These are phyloP conservation scores for Abramis brama DNA, from an alignment of 2,113 vertebrate species.

Conservation along the genomic window DNA sequence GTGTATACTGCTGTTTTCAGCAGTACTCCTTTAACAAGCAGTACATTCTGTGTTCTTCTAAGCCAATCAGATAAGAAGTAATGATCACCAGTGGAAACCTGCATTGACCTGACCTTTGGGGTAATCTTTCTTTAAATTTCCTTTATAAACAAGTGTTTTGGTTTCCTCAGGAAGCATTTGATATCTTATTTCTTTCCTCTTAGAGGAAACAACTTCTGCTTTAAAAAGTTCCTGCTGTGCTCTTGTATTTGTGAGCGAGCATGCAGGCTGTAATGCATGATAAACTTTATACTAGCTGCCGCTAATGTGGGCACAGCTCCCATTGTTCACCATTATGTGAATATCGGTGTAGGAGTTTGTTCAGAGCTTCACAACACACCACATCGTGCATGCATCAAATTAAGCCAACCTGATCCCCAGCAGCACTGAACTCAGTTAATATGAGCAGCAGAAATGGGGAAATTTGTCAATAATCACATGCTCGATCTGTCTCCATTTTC, in stretches of 20 bases:
- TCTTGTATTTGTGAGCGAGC: constrained; percentile 29
- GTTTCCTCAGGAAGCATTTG: background rate
- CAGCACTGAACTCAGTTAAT: constrained; percentile 30
- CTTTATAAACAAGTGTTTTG: constrained; percentile 4
- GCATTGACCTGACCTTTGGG: constrained; percentile 37
- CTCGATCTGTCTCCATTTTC: constrained; percentile 51
- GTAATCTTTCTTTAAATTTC: constrained; percentile 1
- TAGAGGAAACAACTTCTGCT: background rate
- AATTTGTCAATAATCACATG: constrained; percentile 42
- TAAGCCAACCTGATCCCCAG: constrained; percentile 10
- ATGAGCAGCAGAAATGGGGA: constrained; percentile 25
- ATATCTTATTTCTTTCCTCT: constrained; percentile 8
- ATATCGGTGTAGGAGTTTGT: constrained; percentile 34
- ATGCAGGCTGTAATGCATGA: constrained; percentile 33
- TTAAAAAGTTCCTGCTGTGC: constrained; percentile 11
- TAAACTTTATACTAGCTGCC: constrained; percentile 26
- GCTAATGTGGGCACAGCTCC: background rate
- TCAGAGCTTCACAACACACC: background rate
- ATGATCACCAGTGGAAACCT: background rate
- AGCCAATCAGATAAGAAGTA: constrained; percentile 8
- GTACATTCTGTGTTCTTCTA: background rate
- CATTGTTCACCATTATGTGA: constrained; percentile 35
- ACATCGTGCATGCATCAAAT: background rate
- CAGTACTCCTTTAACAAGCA: background rate
- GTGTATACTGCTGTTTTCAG: background rate